Conservation (phyloP, 2,113 vertebrate species). For the Delphinapterus leucas region DNA sequence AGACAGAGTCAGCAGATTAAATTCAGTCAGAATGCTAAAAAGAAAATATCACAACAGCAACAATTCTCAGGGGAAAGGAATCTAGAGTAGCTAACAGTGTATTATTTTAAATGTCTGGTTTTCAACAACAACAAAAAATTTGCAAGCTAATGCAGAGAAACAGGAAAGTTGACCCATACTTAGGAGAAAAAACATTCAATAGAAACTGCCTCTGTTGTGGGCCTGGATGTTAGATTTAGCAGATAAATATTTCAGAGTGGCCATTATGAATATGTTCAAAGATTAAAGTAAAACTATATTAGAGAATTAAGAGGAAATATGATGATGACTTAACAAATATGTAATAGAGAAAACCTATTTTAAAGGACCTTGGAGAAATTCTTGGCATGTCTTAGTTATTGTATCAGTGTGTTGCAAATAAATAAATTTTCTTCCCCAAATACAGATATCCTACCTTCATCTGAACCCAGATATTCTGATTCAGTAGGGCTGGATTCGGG, state of each 20-base stretch:
- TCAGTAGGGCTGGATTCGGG: background rate
- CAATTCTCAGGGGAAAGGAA: background rate
- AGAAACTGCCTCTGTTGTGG: background rate
- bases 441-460: background rate
- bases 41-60: background rate
- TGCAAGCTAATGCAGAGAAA: background rate
- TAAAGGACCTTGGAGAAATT: slow-evolving; percentile 14
- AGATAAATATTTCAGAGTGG: slow-evolving; percentile 34
- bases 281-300: slow-evolving; percentile 47
- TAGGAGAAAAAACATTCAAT: background rate
- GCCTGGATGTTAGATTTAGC: background rate
- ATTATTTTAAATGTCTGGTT: background rate
- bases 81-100: background rate
- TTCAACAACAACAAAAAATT: background rate
- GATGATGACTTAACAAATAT: slow-evolving; percentile 30
- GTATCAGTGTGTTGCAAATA: background rate
- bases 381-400: background rate
- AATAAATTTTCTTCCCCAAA: background rate
- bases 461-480: background rate
- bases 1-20: background rate
- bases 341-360: slow-evolving; percentile 39
- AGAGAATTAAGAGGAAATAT: slow-evolving; percentile 51
- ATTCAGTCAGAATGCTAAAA: background rate
- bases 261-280: slow-evolving; percentile 35
- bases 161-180: background rate